A percentile compares a stretch with the other conserved stretches of the same genome.
Conservation (phyloP, 92 coral and sea anemone species). For the Micromussa lordhowensis region DNA sequence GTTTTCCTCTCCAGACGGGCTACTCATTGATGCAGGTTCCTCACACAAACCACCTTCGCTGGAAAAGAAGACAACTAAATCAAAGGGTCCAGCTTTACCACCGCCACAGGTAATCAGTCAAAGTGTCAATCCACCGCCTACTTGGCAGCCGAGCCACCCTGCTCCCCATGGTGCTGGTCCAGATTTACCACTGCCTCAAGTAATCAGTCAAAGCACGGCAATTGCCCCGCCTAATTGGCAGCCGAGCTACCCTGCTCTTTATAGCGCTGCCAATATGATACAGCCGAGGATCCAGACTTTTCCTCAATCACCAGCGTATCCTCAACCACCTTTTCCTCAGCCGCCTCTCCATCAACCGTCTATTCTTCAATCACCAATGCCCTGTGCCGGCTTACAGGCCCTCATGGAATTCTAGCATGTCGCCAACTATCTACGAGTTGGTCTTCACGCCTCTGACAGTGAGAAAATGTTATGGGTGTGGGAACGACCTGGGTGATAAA, state of each 20-base stretch:
- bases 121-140: too few relatives aligned
- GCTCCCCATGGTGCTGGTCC: too few relatives aligned
- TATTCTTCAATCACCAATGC: not conserved
- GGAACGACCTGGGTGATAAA: conserved; percentile 14
- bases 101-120: conserved; percentile 27
- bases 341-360: not conserved
- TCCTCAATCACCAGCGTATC: not conserved
- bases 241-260: conserved; percentile 33
- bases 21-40: too few relatives aligned
- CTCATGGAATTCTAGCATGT: conserved; percentile 31
- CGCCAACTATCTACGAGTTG: too few relatives aligned
- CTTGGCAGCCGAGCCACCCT: too few relatives aligned
- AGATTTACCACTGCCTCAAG: too few relatives aligned
- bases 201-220: conserved; percentile 27
- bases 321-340: conserved; percentile 1
- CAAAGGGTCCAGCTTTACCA: conserved; percentile 46
- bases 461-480: conserved; percentile 48
- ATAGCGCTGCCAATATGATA: not conserved
- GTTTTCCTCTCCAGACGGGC: too few relatives aligned
- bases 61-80: conserved; percentile 36
- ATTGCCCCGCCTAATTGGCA: conserved; percentile 21
- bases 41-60: too few relatives aligned
- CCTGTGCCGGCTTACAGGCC: not conserved
- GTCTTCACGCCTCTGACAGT: conserved; percentile 45
- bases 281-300: conserved; percentile 8